Percentiles rank a stretch among this genome's conserved stretches.
phyloP scores from a whole-genome alignment of 2,797 vertebrate species.

The Chloroceryle amazona region DNA sequence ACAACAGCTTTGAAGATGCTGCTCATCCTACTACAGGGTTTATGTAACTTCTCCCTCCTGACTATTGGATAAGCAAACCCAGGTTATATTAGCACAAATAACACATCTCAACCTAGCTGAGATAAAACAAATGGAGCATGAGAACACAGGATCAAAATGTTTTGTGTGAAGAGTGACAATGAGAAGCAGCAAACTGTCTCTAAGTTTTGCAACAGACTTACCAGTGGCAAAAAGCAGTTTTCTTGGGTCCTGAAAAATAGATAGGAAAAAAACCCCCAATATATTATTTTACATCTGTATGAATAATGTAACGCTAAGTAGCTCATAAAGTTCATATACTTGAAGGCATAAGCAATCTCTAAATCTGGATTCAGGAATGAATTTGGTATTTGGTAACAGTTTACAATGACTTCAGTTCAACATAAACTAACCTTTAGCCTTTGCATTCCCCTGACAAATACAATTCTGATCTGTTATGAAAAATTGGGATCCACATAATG shows the following conservation, averaged over 20 bases:
- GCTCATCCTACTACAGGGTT: not conserved
- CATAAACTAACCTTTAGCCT: not conserved
- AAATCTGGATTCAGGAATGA: not conserved
- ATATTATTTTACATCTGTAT: not conserved
- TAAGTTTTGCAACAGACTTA: slow-evolving; percentile 77
- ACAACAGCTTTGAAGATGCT: slow-evolving; percentile 29
- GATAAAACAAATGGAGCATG: not conserved
- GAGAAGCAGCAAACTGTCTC: not conserved
- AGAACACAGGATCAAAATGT: not conserved
- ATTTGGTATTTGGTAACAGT: not conserved
- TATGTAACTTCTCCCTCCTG: not conserved
- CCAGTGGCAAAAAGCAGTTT: slow-evolving; percentile 92
- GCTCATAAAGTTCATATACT: not conserved
- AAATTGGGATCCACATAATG: not conserved
- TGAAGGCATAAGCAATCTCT: not conserved
- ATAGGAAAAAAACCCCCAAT: not conserved
- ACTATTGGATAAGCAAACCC: slow-evolving; percentile 27
- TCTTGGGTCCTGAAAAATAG: slow-evolving; percentile 88
- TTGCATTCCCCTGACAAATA: not conserved
- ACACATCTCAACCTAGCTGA: not conserved
- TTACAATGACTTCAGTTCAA: not conserved
- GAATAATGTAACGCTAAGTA: not conserved
- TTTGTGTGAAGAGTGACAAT: not conserved
- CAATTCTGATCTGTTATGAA: not conserved
- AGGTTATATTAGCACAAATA: slow-evolving; percentile 18